Conservation (phyloP, 2,113 vertebrate genomes). For the Sclerurus mexicanus region DNA sequence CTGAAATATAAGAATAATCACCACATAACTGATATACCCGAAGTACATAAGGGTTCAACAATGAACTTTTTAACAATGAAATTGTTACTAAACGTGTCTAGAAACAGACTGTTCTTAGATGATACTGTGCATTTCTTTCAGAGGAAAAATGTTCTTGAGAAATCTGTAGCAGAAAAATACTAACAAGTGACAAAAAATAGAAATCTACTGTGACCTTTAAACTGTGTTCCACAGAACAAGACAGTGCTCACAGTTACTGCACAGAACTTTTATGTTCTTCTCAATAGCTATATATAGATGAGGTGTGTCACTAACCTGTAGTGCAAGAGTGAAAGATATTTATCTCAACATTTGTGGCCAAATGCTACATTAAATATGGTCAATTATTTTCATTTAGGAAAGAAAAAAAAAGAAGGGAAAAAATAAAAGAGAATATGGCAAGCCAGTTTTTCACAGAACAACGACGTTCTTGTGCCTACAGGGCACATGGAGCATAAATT, state of each 20-base stretch:
- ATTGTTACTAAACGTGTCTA: background rate
- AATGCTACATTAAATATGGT: background rate
- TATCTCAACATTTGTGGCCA: background rate
- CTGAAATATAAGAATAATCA: conserved; percentile 1
- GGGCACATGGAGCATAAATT: background rate
- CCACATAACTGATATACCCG: background rate
- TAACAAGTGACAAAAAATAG: background rate
- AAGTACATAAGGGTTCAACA: background rate
- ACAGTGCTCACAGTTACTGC: background rate
- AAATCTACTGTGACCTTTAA: background rate
- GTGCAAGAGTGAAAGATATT: background rate
- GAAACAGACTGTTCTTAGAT: background rate
- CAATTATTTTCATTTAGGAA: background rate
- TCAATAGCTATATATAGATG: background rate
- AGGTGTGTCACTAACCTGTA: background rate
- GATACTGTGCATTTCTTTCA: background rate
- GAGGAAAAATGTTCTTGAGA: background rate
- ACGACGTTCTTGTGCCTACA: background rate
- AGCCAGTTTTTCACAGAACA: background rate
- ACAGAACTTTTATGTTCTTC: background rate
- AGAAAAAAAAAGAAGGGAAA: background rate
- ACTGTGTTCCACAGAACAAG: background rate
- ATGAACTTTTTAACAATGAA: conserved; percentile 26
- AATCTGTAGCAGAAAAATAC: background rate
- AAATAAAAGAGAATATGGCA: background rate